phyloP scores from a whole-genome alignment of 1,140 invertebrate species.

The Palaemon carinicauda region DNA sequence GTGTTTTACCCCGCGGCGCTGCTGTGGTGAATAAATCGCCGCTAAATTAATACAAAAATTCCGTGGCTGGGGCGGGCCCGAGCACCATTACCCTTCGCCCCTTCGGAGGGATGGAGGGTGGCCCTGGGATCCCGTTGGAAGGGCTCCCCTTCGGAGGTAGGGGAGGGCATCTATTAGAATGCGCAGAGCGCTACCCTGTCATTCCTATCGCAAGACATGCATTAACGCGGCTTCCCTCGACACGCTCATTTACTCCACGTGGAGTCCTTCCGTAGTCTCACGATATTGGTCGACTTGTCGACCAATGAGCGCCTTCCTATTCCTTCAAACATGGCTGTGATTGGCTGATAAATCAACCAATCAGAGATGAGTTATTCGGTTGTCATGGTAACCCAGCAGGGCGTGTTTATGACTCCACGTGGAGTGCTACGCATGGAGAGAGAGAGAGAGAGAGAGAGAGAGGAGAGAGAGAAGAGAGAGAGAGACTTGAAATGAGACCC shows the following conservation, averaged over 20 bases:
- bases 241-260: slow-evolving; percentile 27
- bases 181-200: neutral
- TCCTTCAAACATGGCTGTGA: neutral
- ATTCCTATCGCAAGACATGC: slow-evolving; percentile 17
- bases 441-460: too few relatives aligned
- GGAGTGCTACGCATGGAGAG: neutral
- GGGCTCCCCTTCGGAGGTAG: too few relatives aligned
- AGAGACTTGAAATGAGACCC: slow-evolving; percentile 20
- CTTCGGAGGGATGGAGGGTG: neutral
- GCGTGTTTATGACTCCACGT: slow-evolving; percentile 15
- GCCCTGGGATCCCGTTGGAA: too few relatives aligned
- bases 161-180: slow-evolving; percentile 18
- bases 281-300: neutral
- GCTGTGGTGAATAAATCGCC: slow-evolving; percentile 15
- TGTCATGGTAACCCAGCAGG: neutral
- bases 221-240: slow-evolving; percentile 21
- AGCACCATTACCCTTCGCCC: too few relatives aligned
- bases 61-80: neutral
- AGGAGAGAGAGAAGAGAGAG: too few relatives aligned
- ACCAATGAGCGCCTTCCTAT: neutral
- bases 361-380: neutral
- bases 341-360: neutral
- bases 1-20: neutral
- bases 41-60: slow-evolving; percentile 31
- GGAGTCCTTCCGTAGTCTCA: neutral